phyloP scores from a whole-genome alignment of 35 echinoderm and acorn worm species.

The Acanthaster planci region DNA sequence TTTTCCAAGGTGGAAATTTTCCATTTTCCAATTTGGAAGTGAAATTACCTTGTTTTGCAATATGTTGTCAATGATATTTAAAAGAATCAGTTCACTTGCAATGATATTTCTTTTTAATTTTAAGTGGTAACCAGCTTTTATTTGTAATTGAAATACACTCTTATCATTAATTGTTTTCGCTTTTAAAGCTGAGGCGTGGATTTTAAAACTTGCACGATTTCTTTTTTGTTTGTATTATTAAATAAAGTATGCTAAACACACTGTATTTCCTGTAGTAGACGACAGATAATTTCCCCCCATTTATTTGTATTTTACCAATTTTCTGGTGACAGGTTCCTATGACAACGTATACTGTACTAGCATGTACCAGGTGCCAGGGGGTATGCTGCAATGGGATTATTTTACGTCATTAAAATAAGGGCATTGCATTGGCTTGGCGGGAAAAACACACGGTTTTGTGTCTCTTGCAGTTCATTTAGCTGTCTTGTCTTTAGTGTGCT shows the following conservation, averaged over 20 bases:
- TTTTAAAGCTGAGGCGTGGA: background rate
- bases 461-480: no score
- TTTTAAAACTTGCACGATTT: background rate
- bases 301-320: constrained; percentile 17
- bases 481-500: no score
- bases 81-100: constrained; percentile 6
- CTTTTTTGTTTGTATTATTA: background rate
- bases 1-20: no score
- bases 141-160: background rate
- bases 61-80: background rate
- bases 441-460: background rate
- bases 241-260: background rate
- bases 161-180: background rate
- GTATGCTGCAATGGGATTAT: background rate
- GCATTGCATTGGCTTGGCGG: constrained; percentile 24
- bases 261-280: constrained; percentile 3
- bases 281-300: background rate
- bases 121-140: background rate
- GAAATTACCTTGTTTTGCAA: constrained; percentile 20
- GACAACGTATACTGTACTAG: constrained; percentile 13
- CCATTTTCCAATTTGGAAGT: no score
- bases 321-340: constrained; percentile 17
- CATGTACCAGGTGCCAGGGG: background rate
- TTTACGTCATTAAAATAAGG: background rate
- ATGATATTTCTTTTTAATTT: constrained; percentile 3